Evolutionary conservation across 1,140 invertebrate species (phyloP).

Genomic region (Pogonus chalceus): DNA sequence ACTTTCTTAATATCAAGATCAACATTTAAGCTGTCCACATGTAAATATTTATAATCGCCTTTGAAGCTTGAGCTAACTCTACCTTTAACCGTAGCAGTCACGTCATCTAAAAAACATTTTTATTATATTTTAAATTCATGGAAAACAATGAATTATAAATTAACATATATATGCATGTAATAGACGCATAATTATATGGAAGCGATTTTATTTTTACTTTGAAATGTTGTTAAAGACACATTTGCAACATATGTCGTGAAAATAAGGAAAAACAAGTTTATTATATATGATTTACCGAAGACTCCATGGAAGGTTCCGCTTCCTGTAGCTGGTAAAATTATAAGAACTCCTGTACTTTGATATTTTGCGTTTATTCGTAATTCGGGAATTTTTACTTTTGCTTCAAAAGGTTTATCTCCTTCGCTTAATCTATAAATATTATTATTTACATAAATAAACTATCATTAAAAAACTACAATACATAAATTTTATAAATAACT

Average conservation of each 20-base stretch:
- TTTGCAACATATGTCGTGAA: no score
- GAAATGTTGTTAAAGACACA: no score
- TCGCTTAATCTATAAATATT: slow-evolving; percentile 37
- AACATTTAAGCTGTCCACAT: slow-evolving; percentile 51
- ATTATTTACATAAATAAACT: background rate
- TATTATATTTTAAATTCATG: slow-evolving; percentile 8
- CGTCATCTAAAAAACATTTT: slow-evolving; percentile 39
- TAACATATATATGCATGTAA: no score
- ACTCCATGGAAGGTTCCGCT: slow-evolving; percentile 58
- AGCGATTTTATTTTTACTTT: no score
- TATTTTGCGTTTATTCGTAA: slow-evolving; percentile 57
- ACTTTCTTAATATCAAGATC: slow-evolving; percentile 53
- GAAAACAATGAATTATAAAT: no score
- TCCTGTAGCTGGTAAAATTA: slow-evolving; percentile 61
- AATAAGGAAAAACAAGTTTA: background rate
- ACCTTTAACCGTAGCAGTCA: slow-evolving; percentile 50
- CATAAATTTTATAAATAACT: no score
- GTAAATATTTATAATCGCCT: slow-evolving; percentile 44
- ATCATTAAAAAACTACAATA: background rate
- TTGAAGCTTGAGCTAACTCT: slow-evolving; percentile 39
- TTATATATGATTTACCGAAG: slow-evolving; percentile 39
- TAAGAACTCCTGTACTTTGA: slow-evolving; percentile 56
- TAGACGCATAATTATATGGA: no score
- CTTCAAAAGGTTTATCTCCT: slow-evolving; percentile 52
- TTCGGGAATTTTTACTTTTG: slow-evolving; percentile 51